Conservation (phyloP, 2,113 vertebrate species). For the Sphaerodactylus townsendi region DNA sequence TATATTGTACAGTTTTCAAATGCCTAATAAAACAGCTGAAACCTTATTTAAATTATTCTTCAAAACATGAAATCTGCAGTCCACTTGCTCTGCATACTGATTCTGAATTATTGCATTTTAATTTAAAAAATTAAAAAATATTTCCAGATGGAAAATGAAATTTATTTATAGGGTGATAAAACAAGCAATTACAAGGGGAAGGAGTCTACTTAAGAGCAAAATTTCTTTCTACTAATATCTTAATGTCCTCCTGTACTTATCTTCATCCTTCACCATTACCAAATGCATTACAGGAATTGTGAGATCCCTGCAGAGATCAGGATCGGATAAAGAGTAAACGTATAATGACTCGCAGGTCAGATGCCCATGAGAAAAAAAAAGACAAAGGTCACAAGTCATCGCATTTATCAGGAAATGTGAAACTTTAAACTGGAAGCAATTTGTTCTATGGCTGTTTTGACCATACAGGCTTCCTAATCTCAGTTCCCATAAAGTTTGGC, state of each 20-base stretch:
- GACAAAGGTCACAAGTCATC: constrained; percentile 46
- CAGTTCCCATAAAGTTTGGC: constrained; percentile 80
- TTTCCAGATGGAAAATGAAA: neutral
- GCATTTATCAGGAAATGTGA: constrained; percentile 67
- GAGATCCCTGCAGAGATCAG: constrained; percentile 37
- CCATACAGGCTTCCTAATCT: constrained; percentile 79
- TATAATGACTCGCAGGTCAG: constrained; percentile 34
- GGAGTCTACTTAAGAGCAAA: constrained; percentile 21
- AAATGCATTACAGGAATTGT: constrained; percentile 8
- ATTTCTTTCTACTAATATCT: neutral
- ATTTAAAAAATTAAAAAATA: too few species aligned
- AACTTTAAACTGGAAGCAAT: constrained; percentile 75
- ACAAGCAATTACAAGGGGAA: neutral
- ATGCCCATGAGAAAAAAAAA: constrained; percentile 33
- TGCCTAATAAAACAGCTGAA: neutral
- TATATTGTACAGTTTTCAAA: neutral
- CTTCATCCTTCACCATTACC: neutral
- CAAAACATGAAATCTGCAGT: neutral
- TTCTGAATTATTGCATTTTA: too few species aligned
- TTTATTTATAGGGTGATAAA: constrained; percentile 31
- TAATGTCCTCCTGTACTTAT: constrained; percentile 1
- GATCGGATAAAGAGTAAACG: constrained; percentile 26
- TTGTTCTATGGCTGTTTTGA: constrained; percentile 80
- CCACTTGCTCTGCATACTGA: too few species aligned
- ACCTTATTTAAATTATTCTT: neutral